Evolutionary conservation across 2,797 vertebrate species (phyloP).

Genomic region (Gila robusta): DNA sequence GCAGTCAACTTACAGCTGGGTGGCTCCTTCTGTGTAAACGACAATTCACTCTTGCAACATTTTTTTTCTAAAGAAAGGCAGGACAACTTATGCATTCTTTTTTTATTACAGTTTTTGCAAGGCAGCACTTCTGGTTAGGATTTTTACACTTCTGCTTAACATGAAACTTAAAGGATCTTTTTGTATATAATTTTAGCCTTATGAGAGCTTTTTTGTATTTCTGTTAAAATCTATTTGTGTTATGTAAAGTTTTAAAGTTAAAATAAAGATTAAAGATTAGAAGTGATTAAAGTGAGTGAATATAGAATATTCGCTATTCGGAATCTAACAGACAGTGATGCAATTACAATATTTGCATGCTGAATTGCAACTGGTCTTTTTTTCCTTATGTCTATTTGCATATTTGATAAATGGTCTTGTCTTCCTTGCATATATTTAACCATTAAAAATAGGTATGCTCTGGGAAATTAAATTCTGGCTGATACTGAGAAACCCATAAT

Average conservation of each 20-base stretch:
- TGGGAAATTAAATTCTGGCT: background rate
- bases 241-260: background rate
- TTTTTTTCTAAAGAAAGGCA: background rate
- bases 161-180: background rate
- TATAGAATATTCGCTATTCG: too few relatives aligned
- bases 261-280: background rate
- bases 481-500: background rate
- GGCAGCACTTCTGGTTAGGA: background rate
- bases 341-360: background rate
- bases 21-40: constrained; percentile 49
- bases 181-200: background rate
- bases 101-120: constrained; percentile 6
- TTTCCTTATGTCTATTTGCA: background rate
- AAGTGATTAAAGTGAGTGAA: background rate
- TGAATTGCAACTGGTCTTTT: background rate
- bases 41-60: background rate
- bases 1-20: constrained; percentile 66
- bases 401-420: background rate
- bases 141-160: too few relatives aligned
- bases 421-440: constrained; percentile 5
- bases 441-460: background rate
- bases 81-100: background rate
- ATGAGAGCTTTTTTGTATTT: background rate
- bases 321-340: background rate
- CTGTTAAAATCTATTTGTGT: background rate